Evolutionary conservation across 2,888 invertebrate species (phyloP), one percentile per base, ranked within the genome.

Genomic region (Cataglyphis livida): DNA sequence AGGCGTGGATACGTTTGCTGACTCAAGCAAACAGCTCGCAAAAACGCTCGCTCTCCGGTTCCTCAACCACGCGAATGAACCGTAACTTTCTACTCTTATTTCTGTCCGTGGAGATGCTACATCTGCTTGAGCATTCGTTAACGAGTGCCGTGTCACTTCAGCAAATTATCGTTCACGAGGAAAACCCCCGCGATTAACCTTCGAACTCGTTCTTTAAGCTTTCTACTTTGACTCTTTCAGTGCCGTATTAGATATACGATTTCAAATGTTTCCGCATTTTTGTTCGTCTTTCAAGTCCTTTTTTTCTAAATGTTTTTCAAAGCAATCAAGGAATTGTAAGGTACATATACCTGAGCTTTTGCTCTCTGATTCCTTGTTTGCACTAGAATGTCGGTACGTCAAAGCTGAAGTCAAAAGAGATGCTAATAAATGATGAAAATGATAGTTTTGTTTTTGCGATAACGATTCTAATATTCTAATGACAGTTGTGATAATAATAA

Each of bases 51-150:
- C 25, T 64, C 41, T 21, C 41, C 6, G 15, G 35, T 18, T 28
- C 68, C 32, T 32, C 28, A 41, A 61, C n/a, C 41, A n/a, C 12
- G 12, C 38, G 59, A 74, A 62, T 25, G 68, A 64, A 51, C 62
- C 32, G 70, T 51, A 74, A 65, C 66, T 62, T 74, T 73, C 59
- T 57, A 7, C 82, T 61, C 79, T 68, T 82, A 62, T 57, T 61
- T n/a, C 62, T 38, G 61, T 38, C 54, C 25, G 48, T 51, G 41
- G 25, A 71, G 38, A 68, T 44, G 62, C 48, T 35, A 59, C 76
- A 70, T 48, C 73, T 74, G 82, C 81, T 85, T 85, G 79, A 85
- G 62, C 74, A 59, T 79, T 64, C 65, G 41, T 70, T 85, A 79
- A 83, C 82, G 70, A 84, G 64, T 74, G 41, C 73, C 78, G 57